A percentile compares a stretch with the other conserved stretches of the same genome.
phyloP scores from a whole-genome alignment of 2,797 vertebrate species.

The Aselliscus stoliczkanus region DNA sequence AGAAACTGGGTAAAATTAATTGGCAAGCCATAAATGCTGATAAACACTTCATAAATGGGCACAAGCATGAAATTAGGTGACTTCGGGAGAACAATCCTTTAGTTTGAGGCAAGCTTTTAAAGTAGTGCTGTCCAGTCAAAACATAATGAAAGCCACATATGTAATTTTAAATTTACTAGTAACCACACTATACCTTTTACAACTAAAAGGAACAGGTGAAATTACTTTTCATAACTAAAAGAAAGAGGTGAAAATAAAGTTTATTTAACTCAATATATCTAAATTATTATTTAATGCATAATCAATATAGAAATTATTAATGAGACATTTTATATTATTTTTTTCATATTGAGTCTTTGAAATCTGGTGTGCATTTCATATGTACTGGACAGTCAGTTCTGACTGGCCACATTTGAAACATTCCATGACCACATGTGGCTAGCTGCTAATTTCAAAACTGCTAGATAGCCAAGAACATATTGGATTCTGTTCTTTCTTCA shows the following conservation, averaged over 20 bases:
- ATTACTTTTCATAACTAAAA: too few relatives aligned
- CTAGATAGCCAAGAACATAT: not conserved
- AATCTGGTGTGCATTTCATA: not conserved
- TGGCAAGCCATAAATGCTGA: not conserved
- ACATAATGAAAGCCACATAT: not conserved
- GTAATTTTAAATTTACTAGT: not conserved
- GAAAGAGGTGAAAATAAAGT: not conserved
- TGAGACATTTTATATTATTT: not conserved
- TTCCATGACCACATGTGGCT: not conserved
- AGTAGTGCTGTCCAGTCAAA: not conserved
- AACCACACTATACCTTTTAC: not conserved
- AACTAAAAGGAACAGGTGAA: not conserved
- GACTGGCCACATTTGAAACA: not conserved
- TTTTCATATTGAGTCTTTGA: not conserved
- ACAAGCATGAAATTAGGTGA: not conserved
- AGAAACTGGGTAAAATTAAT: not conserved
- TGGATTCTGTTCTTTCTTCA: not conserved
- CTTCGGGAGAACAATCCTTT: not conserved
- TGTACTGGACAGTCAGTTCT: not conserved
- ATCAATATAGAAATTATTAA: not conserved
- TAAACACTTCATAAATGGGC: constrained; percentile 11
- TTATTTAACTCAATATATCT: not conserved
- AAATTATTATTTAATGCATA: not conserved
- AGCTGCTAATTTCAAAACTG: not conserved
- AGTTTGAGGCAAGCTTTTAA: not conserved